A percentile compares a stretch with the other conserved stretches of the same genome.
Conservation (phyloP, 1,140 invertebrate genomes). For the Meloidogyne floridensis region DNA sequence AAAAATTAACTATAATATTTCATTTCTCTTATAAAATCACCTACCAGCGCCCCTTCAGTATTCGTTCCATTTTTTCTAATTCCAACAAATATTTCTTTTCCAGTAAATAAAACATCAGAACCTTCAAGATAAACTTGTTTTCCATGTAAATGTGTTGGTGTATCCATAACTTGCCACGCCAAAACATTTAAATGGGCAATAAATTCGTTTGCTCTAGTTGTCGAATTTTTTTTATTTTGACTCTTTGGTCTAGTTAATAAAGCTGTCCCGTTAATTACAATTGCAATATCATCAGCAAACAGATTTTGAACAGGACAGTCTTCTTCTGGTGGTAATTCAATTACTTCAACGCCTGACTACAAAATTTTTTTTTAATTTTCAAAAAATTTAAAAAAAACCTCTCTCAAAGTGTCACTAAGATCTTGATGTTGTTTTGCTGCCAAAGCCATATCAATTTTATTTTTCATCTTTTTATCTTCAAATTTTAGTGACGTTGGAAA, state of each 20-base stretch:
- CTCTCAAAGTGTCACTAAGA: slow-evolving; percentile 72
- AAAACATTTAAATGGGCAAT: slow-evolving; percentile 27
- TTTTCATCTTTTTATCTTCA: slow-evolving; percentile 66
- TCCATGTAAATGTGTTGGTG: slow-evolving; percentile 43
- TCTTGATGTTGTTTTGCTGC: slow-evolving; percentile 82
- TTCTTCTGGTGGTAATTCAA: slow-evolving; percentile 85
- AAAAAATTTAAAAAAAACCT: slow-evolving; percentile 37
- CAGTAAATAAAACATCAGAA: slow-evolving; percentile 59
- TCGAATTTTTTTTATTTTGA: slow-evolving; percentile 70
- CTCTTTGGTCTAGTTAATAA: slow-evolving; percentile 80
- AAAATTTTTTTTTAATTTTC: not conserved
- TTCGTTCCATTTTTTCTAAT: slow-evolving; percentile 64
- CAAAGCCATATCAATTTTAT: slow-evolving; percentile 75
- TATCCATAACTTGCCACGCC: slow-evolving; percentile 59
- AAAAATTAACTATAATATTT: no score
- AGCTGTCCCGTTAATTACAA: slow-evolving; percentile 87
- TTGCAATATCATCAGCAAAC: slow-evolving; percentile 85
- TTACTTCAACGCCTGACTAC: slow-evolving; percentile 84
- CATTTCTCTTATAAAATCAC: slow-evolving; percentile 11
- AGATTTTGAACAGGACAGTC: slow-evolving; percentile 75
- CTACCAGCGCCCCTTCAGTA: slow-evolving; percentile 59
- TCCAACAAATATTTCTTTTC: slow-evolving; percentile 63
- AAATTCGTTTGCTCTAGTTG: slow-evolving; percentile 69
- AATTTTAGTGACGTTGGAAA: slow-evolving; percentile 75
- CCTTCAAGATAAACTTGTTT: slow-evolving; percentile 60